A percentile compares a stretch with the other conserved stretches of the same genome.
Conservation (phyloP, 2,113 vertebrate species). For the Bujurquina vittata region DNA sequence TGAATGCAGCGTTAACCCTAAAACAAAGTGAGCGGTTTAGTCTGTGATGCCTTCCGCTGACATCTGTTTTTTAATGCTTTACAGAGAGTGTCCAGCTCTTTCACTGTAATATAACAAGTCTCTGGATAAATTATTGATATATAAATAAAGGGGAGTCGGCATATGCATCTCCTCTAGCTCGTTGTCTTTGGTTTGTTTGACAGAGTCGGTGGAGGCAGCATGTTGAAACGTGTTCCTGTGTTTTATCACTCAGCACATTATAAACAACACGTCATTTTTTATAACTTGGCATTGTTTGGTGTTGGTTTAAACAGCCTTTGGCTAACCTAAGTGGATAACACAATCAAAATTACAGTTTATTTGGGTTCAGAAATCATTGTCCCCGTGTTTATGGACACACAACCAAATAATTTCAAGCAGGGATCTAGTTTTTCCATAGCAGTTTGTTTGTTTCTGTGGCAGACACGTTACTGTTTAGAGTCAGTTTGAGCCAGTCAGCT, state of each 20-base stretch:
- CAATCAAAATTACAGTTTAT: slow-evolving; percentile 33
- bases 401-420: slow-evolving; percentile 16
- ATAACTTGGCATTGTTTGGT: slow-evolving; percentile 39
- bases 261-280: slow-evolving; percentile 49
- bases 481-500: neutral
- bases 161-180: neutral
- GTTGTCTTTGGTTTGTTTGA: slow-evolving; percentile 24
- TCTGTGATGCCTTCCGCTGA: neutral
- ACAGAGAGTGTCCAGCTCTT: neutral
- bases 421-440: slow-evolving; percentile 28
- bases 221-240: slow-evolving; percentile 20
- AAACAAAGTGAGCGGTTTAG: neutral
- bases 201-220: slow-evolving; percentile 5
- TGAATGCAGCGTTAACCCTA: neutral
- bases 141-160: neutral
- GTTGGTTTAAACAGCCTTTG: slow-evolving; percentile 45
- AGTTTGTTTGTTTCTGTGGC: slow-evolving; percentile 30
- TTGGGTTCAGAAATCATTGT: neutral
- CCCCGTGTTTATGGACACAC: slow-evolving; percentile 33
- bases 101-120: neutral
- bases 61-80: neutral
- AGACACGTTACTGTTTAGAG: neutral
- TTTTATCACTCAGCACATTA: slow-evolving; percentile 33
- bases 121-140: neutral
- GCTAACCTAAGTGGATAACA: slow-evolving; percentile 47